Evolutionary conservation across 2,113 vertebrate genomes (phyloP).

Genomic region (Platichthys stellatus): DNA sequence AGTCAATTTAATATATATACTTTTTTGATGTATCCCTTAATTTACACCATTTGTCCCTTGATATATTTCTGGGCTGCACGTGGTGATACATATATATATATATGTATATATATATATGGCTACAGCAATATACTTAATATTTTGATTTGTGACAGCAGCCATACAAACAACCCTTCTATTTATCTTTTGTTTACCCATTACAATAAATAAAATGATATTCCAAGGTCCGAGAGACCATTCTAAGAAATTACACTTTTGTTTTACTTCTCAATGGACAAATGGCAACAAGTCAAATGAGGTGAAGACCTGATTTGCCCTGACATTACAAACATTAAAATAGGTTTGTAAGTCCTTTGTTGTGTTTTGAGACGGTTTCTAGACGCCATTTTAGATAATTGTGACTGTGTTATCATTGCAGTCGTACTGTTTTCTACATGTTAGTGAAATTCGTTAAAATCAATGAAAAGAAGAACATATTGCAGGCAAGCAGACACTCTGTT

Average conservation of each 20-base stretch:
- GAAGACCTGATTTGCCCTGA: neutral
- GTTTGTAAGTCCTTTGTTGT: neutral
- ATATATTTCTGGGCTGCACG: neutral
- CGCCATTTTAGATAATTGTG: neutral
- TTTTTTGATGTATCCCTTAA: neutral
- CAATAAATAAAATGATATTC: neutral
- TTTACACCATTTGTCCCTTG: neutral
- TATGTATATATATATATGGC: neutral
- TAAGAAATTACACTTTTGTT: neutral
- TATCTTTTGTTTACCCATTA: neutral
- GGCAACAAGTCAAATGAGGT: neutral
- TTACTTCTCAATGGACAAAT: neutral
- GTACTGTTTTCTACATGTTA: neutral
- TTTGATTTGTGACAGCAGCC: neutral
- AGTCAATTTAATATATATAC: neutral
- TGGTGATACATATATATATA: neutral
- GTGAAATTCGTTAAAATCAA: neutral
- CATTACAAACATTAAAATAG: neutral
- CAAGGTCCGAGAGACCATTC: neutral
- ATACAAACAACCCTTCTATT: neutral
- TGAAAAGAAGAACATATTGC: neutral
- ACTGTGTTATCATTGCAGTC: neutral
- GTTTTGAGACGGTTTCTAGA: neutral
- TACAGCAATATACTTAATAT: neutral
- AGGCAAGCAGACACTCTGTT: slow-evolving; percentile 15